Conservation (phyloP, 2,113 vertebrate genomes). For the Cavia porcellus region DNA sequence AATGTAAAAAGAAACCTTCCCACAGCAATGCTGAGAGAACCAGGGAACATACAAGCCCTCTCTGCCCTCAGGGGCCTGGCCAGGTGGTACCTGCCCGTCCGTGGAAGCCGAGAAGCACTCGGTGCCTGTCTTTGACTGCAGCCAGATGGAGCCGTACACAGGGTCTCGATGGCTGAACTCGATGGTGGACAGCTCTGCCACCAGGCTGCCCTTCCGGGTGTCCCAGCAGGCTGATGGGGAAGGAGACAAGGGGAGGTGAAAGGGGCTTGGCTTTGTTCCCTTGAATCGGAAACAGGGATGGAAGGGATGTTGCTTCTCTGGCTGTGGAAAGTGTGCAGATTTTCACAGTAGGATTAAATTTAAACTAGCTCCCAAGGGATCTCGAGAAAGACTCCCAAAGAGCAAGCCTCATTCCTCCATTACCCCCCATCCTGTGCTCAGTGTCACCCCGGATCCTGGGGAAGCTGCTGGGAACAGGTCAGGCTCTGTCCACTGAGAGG, state of each 20-base stretch:
- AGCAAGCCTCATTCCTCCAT: not conserved
- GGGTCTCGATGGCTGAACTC: slow-evolving; percentile 96
- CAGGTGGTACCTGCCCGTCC: slow-evolving; percentile 80
- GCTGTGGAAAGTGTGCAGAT: not conserved
- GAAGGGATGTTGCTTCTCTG: not conserved
- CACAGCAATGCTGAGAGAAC: not conserved
- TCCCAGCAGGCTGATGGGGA: slow-evolving; percentile 94
- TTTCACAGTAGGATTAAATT: not conserved
- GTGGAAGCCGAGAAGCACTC: slow-evolving; percentile 94
- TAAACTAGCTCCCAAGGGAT: not conserved
- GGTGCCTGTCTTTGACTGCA: slow-evolving; percentile 96
- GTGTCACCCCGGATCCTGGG: too few species aligned
- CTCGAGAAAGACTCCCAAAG: not conserved
- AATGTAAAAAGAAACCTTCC: not conserved
- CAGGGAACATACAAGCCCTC: not conserved
- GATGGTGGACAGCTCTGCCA: slow-evolving; percentile 91
- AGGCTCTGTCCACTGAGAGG: not conserved
- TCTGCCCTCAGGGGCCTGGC: not conserved
- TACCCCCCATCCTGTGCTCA: rapidly evolving
- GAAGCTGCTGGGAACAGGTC: not conserved
- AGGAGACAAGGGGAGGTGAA: rapidly evolving
- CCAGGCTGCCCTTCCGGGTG: slow-evolving; percentile 93
- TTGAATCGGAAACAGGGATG: rapidly evolving
- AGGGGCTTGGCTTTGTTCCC: not conserved
- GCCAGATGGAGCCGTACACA: slow-evolving; percentile 94